Percentiles rank a stretch among this genome's conserved stretches.
Evolutionary conservation across 2,797 vertebrate genomes (phyloP).

Genomic region (Natrix natrix): DNA sequence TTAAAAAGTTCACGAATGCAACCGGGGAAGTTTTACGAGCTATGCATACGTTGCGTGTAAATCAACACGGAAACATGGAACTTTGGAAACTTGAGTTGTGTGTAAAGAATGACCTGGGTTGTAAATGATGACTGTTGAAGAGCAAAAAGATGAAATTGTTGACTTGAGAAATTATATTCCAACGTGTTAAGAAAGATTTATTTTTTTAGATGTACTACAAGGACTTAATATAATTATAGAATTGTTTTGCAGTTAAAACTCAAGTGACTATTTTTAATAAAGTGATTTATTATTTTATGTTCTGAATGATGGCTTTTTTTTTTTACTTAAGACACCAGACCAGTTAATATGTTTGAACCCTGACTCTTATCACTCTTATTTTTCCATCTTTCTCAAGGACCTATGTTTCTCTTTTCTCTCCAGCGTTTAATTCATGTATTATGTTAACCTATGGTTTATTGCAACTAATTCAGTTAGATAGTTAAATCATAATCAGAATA

Average conservation of each 20-base stretch:
- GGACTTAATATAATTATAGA: conserved; percentile 14
- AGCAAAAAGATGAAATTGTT: conserved; percentile 9
- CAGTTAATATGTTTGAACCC: neutral
- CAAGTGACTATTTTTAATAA: conserved; percentile 25
- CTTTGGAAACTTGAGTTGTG: neutral
- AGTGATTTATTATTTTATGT: conserved; percentile 19
- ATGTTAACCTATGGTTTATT: neutral
- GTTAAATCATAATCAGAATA: neutral
- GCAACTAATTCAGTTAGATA: neutral
- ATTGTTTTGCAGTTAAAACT: neutral
- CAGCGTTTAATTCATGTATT: neutral
- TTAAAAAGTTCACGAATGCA: neutral
- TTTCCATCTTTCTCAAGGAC: neutral
- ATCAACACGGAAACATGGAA: neutral
- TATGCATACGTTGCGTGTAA: conserved; percentile 2
- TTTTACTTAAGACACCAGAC: too few species aligned
- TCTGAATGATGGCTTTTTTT: neutral
- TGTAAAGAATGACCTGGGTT: neutral
- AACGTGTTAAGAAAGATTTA: conserved; percentile 28
- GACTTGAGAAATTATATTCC: conserved; percentile 9
- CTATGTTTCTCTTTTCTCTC: neutral
- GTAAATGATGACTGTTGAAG: neutral
- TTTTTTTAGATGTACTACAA: conserved; percentile 36
- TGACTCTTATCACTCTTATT: neutral
- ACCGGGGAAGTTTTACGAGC: neutral